phyloP scores from a whole-genome alignment of 2,797 vertebrate genomes.

The Cynodonichthys magdalenae region DNA sequence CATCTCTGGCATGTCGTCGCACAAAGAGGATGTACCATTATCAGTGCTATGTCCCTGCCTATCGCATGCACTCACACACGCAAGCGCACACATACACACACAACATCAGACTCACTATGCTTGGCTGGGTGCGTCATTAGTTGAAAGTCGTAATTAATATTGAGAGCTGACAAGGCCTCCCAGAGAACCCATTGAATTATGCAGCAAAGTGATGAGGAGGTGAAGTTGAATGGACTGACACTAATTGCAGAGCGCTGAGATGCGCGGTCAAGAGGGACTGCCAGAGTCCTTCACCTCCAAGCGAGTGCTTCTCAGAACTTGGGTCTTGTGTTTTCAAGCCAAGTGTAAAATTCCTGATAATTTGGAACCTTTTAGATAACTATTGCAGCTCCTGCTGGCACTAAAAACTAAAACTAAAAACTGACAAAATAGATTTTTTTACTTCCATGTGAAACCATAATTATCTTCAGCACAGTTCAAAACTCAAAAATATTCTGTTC shows the following conservation, averaged over 20 bases:
- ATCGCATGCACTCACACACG: constrained; percentile 27
- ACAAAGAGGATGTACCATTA: constrained; percentile 61
- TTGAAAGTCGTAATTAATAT: constrained; percentile 81
- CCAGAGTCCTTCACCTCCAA: constrained; percentile 22
- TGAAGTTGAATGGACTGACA: constrained; percentile 72
- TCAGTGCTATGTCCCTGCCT: constrained; percentile 62
- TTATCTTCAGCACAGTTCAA: too few relatives aligned
- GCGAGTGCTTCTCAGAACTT: constrained; percentile 32
- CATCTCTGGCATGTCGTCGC: constrained; percentile 57
- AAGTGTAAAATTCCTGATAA: constrained; percentile 13
- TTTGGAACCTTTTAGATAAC: background rate
- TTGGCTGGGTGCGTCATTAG: constrained; percentile 71
- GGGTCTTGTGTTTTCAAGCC: constrained; percentile 18
- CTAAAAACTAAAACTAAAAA: background rate
- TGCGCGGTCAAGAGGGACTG: constrained; percentile 51
- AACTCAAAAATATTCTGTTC: too few relatives aligned
- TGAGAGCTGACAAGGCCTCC: constrained; percentile 77
- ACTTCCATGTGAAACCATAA: too few relatives aligned
- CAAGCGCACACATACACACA: constrained; percentile 35
- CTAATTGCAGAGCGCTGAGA: constrained; percentile 60
- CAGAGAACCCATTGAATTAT: constrained; percentile 71
- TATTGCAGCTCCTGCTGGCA: background rate
- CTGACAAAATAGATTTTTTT: background rate
- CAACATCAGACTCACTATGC: constrained; percentile 55
- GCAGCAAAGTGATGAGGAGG: constrained; percentile 70